These are phyloP conservation scores for Alouatta caraya DNA, from an alignment of 2,797 vertebrate species.

Conservation along the genomic window DNA sequence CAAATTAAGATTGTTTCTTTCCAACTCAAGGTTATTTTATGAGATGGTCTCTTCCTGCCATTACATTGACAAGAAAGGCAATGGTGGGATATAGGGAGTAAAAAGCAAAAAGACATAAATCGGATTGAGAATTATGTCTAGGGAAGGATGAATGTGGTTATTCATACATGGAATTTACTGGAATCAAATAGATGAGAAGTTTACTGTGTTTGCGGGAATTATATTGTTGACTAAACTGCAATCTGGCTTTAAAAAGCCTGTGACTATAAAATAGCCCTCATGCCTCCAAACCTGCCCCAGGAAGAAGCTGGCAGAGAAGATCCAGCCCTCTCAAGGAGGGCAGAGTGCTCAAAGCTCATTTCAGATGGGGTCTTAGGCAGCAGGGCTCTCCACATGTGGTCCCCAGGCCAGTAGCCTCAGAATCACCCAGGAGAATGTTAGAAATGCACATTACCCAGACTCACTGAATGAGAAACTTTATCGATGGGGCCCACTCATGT, in stretches of 20 bases:
- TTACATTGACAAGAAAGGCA: neutral
- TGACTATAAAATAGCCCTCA: neutral
- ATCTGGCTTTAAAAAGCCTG: neutral
- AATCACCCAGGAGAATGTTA: neutral
- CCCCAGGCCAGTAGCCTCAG: neutral
- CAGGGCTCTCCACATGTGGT: neutral
- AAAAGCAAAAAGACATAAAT: neutral
- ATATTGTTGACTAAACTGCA: neutral
- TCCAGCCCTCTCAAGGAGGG: neutral
- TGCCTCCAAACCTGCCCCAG: neutral
- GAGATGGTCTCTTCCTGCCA: neutral
- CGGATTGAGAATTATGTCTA: neutral
- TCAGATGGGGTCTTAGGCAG: neutral
- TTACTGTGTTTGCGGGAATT: neutral
- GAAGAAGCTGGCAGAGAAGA: neutral
- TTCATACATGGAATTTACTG: neutral
- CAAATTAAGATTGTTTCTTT: conserved; percentile 8
- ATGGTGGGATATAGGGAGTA: too few relatives aligned
- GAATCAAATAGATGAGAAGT: neutral
- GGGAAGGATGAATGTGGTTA: neutral
- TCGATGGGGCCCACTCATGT: neutral
- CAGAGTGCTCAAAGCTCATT: neutral
- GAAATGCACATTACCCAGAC: neutral
- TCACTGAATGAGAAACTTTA: neutral
- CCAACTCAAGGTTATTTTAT: conserved; percentile 12